Evolutionary conservation across 2,113 vertebrate genomes (phyloP).

Genomic region (Diadophis punctatus): DNA sequence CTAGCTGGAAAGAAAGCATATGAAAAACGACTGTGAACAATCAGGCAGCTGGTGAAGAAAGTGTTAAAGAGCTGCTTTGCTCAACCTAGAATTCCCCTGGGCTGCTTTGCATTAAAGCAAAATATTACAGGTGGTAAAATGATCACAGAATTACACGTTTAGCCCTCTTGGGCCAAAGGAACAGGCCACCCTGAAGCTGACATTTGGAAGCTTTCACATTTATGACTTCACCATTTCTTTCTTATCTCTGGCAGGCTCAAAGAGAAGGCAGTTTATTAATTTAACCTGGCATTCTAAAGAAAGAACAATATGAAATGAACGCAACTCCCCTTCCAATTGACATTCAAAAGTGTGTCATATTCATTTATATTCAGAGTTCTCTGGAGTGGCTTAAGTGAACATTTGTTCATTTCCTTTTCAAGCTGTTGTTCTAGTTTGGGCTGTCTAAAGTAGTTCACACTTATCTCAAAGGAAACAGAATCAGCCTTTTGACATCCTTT

Average conservation of each 20-base stretch:
- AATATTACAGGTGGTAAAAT: not conserved
- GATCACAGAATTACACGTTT: not conserved
- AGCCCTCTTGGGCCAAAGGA: slow-evolving; percentile 20
- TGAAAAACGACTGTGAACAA: not conserved
- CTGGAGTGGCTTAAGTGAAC: slow-evolving; percentile 30
- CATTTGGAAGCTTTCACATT: slow-evolving; percentile 17
- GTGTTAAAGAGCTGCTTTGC: not conserved
- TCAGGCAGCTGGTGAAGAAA: not conserved
- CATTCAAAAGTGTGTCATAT: slow-evolving; percentile 48
- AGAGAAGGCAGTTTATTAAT: slow-evolving; percentile 55
- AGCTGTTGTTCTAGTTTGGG: slow-evolving; percentile 47
- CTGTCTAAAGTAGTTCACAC: slow-evolving; percentile 29
- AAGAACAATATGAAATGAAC: slow-evolving; percentile 52
- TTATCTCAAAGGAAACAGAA: slow-evolving; percentile 36
- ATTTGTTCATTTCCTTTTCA: slow-evolving; percentile 47
- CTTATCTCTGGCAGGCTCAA: slow-evolving; percentile 38
- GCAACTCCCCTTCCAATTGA: slow-evolving; percentile 54
- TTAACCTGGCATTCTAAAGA: slow-evolving; percentile 55
- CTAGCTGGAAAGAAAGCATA: not conserved
- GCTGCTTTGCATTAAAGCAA: not conserved
- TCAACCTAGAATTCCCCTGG: not conserved
- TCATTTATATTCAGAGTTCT: slow-evolving; percentile 50
- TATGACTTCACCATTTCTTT: slow-evolving; percentile 36
- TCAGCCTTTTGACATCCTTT: not conserved
- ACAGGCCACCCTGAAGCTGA: not conserved